Evolutionary conservation across 2,888 invertebrate genomes (phyloP), one percentile per base, ranked within the genome.

Genomic region (Stomorhina lunata): DNA sequence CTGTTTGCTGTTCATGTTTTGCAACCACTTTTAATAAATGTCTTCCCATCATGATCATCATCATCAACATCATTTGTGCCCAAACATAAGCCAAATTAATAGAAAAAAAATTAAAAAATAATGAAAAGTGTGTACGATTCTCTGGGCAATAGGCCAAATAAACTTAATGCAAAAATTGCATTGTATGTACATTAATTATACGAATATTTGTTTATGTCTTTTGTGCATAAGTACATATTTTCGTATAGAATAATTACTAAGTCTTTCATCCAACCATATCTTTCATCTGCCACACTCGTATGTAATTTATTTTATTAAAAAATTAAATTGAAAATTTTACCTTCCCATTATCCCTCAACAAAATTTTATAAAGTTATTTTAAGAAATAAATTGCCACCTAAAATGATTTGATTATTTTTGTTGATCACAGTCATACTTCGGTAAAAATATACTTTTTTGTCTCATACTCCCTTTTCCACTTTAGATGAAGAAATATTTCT

Each of bases 101-200:
- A 45, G 17, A 69, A 27, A 45, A 75, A 45, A 34, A 32, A 37
- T 37, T 4, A 10, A 37, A 37, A 48, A 32, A 50, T 10, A 20
- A n/a, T n/a, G n/a, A 71, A 50, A 48, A 63, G 6, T 75, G 40
- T 72, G 10, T 40, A 50, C 66, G n/a, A 37, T 61, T 65, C 61
- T 72, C 34, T 72, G 84, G 84, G 80, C 83, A 80, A 34, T 72
- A 79, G 75, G 84, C 83, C 83, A 84, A 84, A 53, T 73, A 68
- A n/a, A 25, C 66, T 72, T 59, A 68, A 72, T 66, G 66, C 68
- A 43, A 66, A 48, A 65, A 71, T 59, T 72, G 66, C 29, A 37
- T 61, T 57, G 20, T 76, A 61, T 63, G 43, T 2, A 15, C 34
- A 20, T n/a, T n/a, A n/a, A n/a, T n/a, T n/a, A n/a, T n/a, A n/a